Evolutionary conservation across 2,113 vertebrate species (phyloP).

Genomic region (Dunckerocampus dactyliophorus): DNA sequence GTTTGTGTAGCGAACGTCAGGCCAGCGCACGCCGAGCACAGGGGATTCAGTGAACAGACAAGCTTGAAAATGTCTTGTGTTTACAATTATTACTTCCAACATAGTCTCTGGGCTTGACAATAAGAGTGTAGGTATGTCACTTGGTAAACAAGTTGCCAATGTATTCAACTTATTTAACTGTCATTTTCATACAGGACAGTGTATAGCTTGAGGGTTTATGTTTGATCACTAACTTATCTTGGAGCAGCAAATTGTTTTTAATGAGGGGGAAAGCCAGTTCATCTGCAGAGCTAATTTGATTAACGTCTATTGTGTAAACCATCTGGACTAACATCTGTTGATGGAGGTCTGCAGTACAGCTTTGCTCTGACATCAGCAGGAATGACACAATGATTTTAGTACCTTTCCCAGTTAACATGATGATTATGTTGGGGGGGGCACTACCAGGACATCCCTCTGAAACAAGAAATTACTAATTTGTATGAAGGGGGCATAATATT

Average conservation of each 20-base stretch:
- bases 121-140: neutral
- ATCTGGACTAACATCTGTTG: constrained; percentile 59
- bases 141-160: constrained; percentile 14
- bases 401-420: neutral
- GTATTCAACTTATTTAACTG: constrained; percentile 1
- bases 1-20: constrained; percentile 41
- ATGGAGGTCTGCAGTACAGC: constrained; percentile 38
- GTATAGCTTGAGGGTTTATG: constrained; percentile 22
- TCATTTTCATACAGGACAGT: neutral
- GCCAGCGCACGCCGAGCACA: constrained; percentile 40
- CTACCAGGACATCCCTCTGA: too few species aligned
- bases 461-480: too few species aligned
- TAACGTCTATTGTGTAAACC: constrained; percentile 57
- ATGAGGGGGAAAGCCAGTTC: constrained; percentile 46
- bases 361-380: constrained; percentile 30
- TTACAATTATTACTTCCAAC: neutral
- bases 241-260: constrained; percentile 36
- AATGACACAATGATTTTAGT: neutral
- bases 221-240: constrained; percentile 40
- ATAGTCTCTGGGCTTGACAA: neutral
- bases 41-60: constrained; percentile 9
- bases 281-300: constrained; percentile 53
- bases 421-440: neutral
- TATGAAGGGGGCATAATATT: too few species aligned
- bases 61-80: neutral